These are phyloP conservation scores for Nomada flava DNA, from an alignment of 2,888 invertebrate species.

Conservation along the genomic window DNA sequence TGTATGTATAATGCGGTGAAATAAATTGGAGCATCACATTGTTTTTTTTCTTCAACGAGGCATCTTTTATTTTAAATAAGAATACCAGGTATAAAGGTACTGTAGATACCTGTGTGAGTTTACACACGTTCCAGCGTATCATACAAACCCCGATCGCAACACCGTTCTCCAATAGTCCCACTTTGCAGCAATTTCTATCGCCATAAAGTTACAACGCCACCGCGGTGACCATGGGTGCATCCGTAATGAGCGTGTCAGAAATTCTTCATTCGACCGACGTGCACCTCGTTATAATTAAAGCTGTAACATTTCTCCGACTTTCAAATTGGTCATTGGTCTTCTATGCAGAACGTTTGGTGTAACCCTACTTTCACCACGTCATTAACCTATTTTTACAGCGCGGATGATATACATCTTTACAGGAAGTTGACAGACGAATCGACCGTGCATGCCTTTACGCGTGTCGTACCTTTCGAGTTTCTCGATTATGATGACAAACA, in stretches of 20 bases:
- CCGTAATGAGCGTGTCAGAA: slow-evolving; percentile 54
- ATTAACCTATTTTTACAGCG: no score
- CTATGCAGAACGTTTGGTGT: no score
- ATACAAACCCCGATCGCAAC: slow-evolving; percentile 32
- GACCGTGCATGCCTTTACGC: not conserved
- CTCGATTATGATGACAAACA: slow-evolving; percentile 9
- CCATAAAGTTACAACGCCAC: slow-evolving; percentile 48
- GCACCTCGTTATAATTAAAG: slow-evolving; percentile 43
- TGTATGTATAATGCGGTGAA: no score
- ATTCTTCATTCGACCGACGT: slow-evolving; percentile 58
- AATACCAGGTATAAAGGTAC: not conserved
- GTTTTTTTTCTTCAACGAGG: not conserved
- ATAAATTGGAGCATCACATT: not conserved
- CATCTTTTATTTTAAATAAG: not conserved
- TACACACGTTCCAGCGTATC: not conserved
- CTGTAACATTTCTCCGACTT: slow-evolving; percentile 52
- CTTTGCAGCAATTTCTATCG: slow-evolving; percentile 56
- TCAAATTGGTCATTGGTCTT: slow-evolving; percentile 43
- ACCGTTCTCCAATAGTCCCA: slow-evolving; percentile 31
- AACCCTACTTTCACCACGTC: no score
- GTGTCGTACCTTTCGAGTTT: not conserved
- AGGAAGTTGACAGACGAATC: not conserved
- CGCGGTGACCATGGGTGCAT: slow-evolving; percentile 48
- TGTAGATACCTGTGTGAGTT: not conserved
- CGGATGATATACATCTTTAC: not conserved